Evolutionary conservation across 2,888 invertebrate genomes (phyloP), one percentile per base, ranked within the genome.

Genomic region (Torymus auratus): DNA sequence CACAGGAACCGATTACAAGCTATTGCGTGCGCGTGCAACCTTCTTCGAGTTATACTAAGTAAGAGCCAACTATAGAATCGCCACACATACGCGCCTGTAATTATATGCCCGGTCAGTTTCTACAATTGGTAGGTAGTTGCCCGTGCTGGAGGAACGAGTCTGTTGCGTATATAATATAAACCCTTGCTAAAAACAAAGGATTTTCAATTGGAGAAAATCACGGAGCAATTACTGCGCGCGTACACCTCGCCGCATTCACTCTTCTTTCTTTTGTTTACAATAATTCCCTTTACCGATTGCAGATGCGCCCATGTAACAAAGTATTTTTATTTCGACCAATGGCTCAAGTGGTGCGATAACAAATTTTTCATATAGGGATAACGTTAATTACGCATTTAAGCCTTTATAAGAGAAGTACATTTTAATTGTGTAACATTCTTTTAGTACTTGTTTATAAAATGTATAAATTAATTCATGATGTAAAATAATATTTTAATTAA

Each of bases 201-300:
- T 72, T 69, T 71, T 15, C 60, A 74, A 71, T 75, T 75, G 52
- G 68, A 75, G 80, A 72, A 76, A 80, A 80, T 80, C 15, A 71
- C 41, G 67, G 62, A 53, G 41, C 15, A 56, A 67, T 64, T 53
- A 41, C 41, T 14, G 52, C 10, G 52, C 65, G 20, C 52, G 13
- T 28, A 7, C 28, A 28, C 28, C 7, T 7, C 41, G 17, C 15
- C 3, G 14, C 1, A 15, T 53, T 28, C 14, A 53, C 5, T 50
- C 13, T n/a, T 52, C 61, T 23, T 14, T n/a, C 65, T 17, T 53
- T 5, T 28, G 10, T 56, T 17, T 55, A 15, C 50, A 55, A 53
- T 17, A 69, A 62, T 76, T 76, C 68, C 60, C 10, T 50, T 23
- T 20, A n/a, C 7, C 61, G 55, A 3, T 11, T 20, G 12, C n/a